Evolutionary conservation across 1,140 invertebrate species (phyloP), one percentile per base, ranked within the genome.

Genomic region (Drosophila pseudoananassae): DNA sequence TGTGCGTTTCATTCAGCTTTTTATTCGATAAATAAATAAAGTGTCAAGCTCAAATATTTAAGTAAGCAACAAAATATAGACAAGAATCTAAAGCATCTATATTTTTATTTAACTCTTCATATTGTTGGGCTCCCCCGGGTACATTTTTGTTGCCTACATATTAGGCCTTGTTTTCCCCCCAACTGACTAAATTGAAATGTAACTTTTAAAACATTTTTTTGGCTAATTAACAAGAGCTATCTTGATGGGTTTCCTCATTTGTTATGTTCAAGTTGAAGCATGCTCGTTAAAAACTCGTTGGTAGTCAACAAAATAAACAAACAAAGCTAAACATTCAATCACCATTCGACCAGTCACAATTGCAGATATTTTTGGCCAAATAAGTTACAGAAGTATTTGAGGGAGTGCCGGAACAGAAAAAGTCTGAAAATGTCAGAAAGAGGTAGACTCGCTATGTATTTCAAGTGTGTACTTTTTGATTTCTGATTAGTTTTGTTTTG

Each of bases 321-420:
- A 59, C 57, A 47, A 47, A 14, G 45, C 63, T 68, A 36, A 36
- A 43, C 47, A 77, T 52, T 52, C 15, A 10, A 55, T 49, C 14
- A 31, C 43, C 50, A 40, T 8, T 12, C 33, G 63, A 69, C 66
- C 50, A 7, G 29, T 33, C 15, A 56, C 20, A 29, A 64, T 5
- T 27, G 25, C 25, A 27, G 25, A 27, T 29, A 33, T 58, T 46
- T 61, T 65, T 17, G 14, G 54, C 33, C 23, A 38, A 36, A 65
- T 50, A 81, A 71, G 68, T 84, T 84, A 84, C 80, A 84, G 80
- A 85, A 85, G 82, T 80, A 72, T 87, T 85, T 85, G 73, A 87
- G 68, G 53, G 40, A 33, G 58, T 76, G 51, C 17, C 56, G 60
- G n/a, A 55, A 36, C 9, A 46, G 15, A 20, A 43, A 46, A 46